Conservation (phyloP, 1,140 invertebrate species). For the Odontomachus brunneus region DNA sequence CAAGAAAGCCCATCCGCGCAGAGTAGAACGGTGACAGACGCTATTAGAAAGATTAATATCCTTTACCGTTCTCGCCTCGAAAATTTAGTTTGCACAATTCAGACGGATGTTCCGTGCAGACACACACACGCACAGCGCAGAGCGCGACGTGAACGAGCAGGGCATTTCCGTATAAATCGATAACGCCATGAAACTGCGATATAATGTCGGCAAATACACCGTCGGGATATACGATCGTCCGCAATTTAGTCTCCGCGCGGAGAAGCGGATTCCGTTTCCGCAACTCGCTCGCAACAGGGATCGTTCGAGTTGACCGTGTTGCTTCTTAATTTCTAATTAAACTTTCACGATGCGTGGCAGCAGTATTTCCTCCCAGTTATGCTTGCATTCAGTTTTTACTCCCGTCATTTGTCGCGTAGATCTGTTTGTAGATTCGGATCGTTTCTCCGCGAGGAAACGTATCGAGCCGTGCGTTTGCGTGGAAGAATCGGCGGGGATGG, state of each 20-base stretch:
- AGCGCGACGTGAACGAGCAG: too few species aligned
- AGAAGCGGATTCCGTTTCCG: too few species aligned
- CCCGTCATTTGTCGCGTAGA: constrained; percentile 44
- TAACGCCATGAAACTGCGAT: constrained; percentile 2
- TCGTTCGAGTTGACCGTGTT: too few species aligned
- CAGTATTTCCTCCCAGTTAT: too few species aligned
- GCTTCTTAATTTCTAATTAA: too few species aligned
- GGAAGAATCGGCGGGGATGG: constrained; percentile 34
- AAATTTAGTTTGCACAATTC: constrained; percentile 34
- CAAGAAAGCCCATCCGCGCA: constrained; percentile 21
- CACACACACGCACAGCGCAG: not conserved
- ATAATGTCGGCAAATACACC: constrained; percentile 28
- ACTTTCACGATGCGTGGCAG: too few species aligned
- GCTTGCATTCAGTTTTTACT: not conserved
- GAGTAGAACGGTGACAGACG: constrained; percentile 44
- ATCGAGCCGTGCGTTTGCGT: constrained; percentile 30
- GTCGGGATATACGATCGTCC: too few species aligned
- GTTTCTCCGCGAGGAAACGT: constrained; percentile 41
- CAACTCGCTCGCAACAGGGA: too few species aligned
- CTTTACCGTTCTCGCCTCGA: not conserved
- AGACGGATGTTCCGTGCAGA: not conserved
- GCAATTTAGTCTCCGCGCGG: too few species aligned
- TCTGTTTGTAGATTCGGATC: constrained; percentile 58
- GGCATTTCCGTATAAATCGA: constrained; percentile 17
- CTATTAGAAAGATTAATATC: constrained; percentile 55